Percentiles rank a stretch among this genome's conserved stretches.
Evolutionary conservation across 1,140 invertebrate species (phyloP).

Genomic region (Caenorhabditis remanei): DNA sequence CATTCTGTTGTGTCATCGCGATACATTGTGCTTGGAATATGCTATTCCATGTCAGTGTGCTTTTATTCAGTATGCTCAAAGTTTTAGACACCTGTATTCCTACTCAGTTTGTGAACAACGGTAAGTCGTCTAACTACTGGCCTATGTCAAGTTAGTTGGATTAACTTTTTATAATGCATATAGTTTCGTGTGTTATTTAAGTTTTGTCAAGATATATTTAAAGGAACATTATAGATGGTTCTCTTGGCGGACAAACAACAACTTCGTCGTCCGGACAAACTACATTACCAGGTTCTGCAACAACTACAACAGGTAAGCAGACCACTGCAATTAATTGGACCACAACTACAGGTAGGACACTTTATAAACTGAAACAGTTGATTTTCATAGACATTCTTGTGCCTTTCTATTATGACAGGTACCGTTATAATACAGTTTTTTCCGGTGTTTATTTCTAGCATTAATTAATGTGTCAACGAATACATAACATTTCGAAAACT

Average conservation of each 20-base stretch:
- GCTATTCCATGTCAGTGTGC: not conserved
- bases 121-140: not conserved
- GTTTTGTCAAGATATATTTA: not conserved
- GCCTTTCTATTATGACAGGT: too few relatives aligned
- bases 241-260: not conserved
- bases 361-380: not conserved
- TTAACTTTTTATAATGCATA: too few relatives aligned
- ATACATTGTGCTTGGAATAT: not conserved
- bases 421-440: too few relatives aligned
- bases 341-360: not conserved
- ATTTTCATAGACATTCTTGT: too few relatives aligned
- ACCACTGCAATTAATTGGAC: not conserved
- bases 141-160: too few relatives aligned
- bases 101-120: not conserved
- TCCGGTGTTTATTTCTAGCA: too few relatives aligned
- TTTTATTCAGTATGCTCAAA: not conserved
- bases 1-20: constrained; percentile 1
- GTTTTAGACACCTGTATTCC: constrained; percentile 5
- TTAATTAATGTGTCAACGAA: too few relatives aligned
- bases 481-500: too few relatives aligned
- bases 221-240: not conserved
- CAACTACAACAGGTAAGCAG: not conserved
- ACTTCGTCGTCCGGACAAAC: not conserved
- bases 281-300: not conserved
- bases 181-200: not conserved